phyloP scores from a whole-genome alignment of 2,797 vertebrate genomes.

The Bucorvus abyssinicus region DNA sequence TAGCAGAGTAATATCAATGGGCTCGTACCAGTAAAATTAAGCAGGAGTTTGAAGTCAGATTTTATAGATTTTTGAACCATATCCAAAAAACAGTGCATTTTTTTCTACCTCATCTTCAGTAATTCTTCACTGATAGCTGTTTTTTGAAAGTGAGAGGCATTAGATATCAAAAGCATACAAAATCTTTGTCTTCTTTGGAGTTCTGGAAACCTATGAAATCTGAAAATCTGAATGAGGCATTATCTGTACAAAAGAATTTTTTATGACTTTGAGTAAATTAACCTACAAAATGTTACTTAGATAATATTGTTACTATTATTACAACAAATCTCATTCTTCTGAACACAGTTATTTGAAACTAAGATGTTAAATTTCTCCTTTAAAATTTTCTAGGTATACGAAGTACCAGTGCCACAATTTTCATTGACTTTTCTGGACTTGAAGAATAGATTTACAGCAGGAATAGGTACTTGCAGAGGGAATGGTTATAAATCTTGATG shows the following conservation, averaged over 20 bases:
- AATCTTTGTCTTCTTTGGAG: neutral
- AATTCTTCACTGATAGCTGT: neutral
- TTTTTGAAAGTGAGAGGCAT: neutral
- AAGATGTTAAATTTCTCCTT: neutral
- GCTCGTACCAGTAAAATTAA: neutral
- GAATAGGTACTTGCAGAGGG: neutral
- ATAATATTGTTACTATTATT: neutral
- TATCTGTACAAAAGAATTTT: neutral
- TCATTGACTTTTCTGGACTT: neutral
- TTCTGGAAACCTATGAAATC: neutral
- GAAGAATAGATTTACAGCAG: neutral
- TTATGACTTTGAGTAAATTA: neutral
- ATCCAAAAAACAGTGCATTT: neutral
- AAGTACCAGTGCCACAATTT: neutral
- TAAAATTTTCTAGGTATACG: neutral
- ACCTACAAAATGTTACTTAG: neutral
- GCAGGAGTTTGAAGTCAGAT: neutral
- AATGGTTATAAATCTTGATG: neutral
- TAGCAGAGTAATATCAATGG: fast-evolving
- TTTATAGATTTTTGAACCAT: neutral
- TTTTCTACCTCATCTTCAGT: neutral
- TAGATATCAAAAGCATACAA: neutral
- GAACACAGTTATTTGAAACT: neutral
- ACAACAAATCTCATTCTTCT: neutral
- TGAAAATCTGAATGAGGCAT: neutral